phyloP scores from a whole-genome alignment of 2,797 vertebrate genomes.

The Manis crassicaudata region DNA sequence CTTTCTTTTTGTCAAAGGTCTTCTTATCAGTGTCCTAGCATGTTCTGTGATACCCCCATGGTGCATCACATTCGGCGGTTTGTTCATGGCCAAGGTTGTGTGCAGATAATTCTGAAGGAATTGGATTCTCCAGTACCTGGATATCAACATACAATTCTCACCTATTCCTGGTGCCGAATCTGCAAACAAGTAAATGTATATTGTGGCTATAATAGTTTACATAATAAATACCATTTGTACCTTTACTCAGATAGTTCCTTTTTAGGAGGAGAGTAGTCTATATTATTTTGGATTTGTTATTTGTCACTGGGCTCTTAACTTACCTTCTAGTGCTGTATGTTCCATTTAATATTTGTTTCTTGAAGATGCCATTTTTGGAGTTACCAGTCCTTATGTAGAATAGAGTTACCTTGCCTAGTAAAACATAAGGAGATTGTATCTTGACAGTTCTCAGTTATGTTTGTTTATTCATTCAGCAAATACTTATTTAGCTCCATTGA shows the following conservation, averaged over 20 bases:
- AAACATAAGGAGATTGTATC: constrained; percentile 23
- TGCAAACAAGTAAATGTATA: constrained; percentile 94
- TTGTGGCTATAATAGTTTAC: not conserved
- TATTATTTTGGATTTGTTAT: constrained; percentile 13
- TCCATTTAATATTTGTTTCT: constrained; percentile 39
- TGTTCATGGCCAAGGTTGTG: constrained; percentile 96
- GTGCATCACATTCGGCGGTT: constrained; percentile 98
- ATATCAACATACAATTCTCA: constrained; percentile 99
- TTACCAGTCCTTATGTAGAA: constrained; percentile 26
- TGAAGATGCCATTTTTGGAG: constrained; percentile 21
- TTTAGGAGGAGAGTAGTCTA: not conserved
- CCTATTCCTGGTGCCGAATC: constrained; percentile 98
- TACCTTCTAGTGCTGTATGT: not conserved
- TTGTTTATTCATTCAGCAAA: constrained; percentile 41
- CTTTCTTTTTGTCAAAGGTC: constrained; percentile 85
- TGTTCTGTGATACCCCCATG: constrained; percentile 99
- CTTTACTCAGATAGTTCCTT: constrained; percentile 14
- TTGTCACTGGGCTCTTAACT: not conserved
- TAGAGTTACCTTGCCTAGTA: not conserved
- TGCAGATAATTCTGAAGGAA: constrained; percentile 98
- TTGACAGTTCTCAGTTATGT: not conserved
- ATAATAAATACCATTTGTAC: not conserved
- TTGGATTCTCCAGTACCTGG: constrained; percentile 98
- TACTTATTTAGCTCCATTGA: not conserved
- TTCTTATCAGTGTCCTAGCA: constrained; percentile 98